Percentiles rank a stretch among this genome's conserved stretches.
phyloP scores from a whole-genome alignment of 2,888 invertebrate genomes.

The Lasioglossum pauxillum region DNA sequence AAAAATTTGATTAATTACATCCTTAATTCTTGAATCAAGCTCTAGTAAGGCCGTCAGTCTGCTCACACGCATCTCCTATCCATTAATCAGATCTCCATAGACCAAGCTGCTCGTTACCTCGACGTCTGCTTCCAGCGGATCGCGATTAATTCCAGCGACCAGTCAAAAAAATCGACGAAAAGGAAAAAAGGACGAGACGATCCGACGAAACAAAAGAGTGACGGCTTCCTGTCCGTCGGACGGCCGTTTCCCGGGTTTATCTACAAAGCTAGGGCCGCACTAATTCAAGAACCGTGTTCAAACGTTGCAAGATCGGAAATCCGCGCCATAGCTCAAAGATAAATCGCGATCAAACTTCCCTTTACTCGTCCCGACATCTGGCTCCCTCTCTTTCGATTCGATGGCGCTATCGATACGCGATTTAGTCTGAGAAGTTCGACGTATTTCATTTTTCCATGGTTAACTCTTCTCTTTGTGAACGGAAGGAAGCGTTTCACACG shows the following conservation, averaged over 20 bases:
- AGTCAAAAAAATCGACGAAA: not conserved
- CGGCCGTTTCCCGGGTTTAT: not conserved
- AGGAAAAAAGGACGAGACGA: not conserved
- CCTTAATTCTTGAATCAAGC: not conserved
- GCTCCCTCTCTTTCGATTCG: not conserved
- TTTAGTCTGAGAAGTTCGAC: not conserved
- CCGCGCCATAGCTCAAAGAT: not conserved
- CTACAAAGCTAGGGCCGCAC: not conserved
- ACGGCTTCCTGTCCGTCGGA: not conserved
- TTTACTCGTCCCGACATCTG: constrained; percentile 14
- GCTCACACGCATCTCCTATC: not conserved
- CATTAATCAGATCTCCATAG: constrained; percentile 8
- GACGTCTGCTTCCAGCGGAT: not conserved
- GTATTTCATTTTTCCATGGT: not conserved
- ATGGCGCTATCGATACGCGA: not conserved
- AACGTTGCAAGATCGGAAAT: not conserved
- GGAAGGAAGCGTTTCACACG: constrained; percentile 36
- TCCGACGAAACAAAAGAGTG: not conserved
- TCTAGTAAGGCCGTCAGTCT: not conserved
- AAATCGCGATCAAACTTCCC: not conserved
- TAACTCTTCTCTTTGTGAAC: not conserved
- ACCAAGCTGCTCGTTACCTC: constrained; percentile 1
- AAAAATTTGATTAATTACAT: not conserved
- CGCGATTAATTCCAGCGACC: not conserved
- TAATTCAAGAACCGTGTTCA: constrained; percentile 26